These are phyloP conservation scores for Stomatorhinus walkeri DNA, from an alignment of 2,797 vertebrate genomes.

Conservation along the genomic window DNA sequence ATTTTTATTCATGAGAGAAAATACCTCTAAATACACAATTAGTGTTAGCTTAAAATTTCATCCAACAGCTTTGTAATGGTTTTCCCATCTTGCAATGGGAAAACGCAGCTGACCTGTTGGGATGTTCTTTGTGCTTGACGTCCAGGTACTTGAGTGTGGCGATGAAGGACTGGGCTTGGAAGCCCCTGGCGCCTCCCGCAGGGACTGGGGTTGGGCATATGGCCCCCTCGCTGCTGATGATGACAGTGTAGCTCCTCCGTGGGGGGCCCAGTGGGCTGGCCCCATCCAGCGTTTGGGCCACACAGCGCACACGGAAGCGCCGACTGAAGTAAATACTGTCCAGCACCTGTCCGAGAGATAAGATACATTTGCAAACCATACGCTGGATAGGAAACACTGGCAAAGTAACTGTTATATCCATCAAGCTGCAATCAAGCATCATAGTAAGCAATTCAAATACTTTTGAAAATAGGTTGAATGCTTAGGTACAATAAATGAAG, in stretches of 20 bases:
- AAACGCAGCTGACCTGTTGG: slow-evolving; percentile 72
- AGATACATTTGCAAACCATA: not conserved
- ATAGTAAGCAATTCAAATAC: not conserved
- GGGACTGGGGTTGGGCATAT: slow-evolving; percentile 94
- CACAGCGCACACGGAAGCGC: slow-evolving; percentile 88
- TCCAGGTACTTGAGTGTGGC: slow-evolving; percentile 92
- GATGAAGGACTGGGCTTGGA: slow-evolving; percentile 95
- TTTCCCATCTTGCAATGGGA: not conserved
- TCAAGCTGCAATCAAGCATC: not conserved
- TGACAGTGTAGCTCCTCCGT: slow-evolving; percentile 80
- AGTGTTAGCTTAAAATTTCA: not conserved
- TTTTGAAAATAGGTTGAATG: not conserved
- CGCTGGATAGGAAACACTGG: not conserved
- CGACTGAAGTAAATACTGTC: slow-evolving; percentile 98
- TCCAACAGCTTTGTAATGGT: not conserved
- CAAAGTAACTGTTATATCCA: not conserved
- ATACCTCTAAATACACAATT: not conserved
- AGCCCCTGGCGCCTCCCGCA: slow-evolving; percentile 83
- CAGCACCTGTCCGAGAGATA: slow-evolving; percentile 66
- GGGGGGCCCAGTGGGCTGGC: slow-evolving; percentile 82
- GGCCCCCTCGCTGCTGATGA: slow-evolving; percentile 86
- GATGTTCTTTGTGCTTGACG: slow-evolving; percentile 94
- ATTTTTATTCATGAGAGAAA: not conserved
- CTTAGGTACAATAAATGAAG: not conserved
- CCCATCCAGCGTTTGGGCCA: slow-evolving; percentile 86